Conservation (phyloP, 2,888 invertebrate species). For the Hybos culiciformis region DNA sequence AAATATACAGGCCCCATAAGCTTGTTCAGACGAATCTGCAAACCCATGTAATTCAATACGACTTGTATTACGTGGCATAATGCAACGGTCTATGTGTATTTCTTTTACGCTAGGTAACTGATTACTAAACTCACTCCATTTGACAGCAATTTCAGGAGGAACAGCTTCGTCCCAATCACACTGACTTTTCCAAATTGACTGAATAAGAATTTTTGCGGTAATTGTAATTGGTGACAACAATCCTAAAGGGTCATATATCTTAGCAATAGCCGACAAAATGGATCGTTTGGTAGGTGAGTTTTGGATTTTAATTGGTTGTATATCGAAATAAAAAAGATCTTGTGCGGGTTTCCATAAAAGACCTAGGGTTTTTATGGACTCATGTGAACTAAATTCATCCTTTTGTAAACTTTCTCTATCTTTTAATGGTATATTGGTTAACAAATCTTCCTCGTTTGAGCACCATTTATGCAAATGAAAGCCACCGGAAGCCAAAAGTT, state of each 20-base stretch:
- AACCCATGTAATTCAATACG: not conserved
- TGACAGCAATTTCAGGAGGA: constrained; percentile 7
- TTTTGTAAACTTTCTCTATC: not conserved
- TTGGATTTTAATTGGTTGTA: constrained; percentile 1
- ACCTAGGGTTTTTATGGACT: constrained; percentile 10
- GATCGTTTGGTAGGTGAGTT: constrained; percentile 4
- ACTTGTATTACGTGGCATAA: too few relatives aligned
- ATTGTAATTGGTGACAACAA: constrained; percentile 11
- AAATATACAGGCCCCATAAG: not conserved
- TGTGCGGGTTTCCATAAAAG: constrained; percentile 6
- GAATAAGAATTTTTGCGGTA: constrained; percentile 10
- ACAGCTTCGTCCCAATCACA: constrained; percentile 10
- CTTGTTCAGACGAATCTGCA: not conserved
- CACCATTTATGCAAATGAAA: not conserved
- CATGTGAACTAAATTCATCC: constrained; percentile 1
- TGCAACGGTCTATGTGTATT: too few relatives aligned
- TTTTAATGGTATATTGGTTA: not conserved
- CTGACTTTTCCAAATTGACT: constrained; percentile 10
- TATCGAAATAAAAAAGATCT: constrained; percentile 8
- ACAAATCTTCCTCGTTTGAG: not conserved
- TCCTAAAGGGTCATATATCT: constrained; percentile 12
- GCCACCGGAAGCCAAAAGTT: not conserved
- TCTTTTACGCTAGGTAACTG: too few relatives aligned
- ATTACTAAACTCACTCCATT: constrained; percentile 3
- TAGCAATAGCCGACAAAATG: constrained; percentile 7